A percentile compares a stretch with the other conserved stretches of the same genome.
Evolutionary conservation across 2,797 vertebrate species (phyloP).

Genomic region (Alauda arvensis): DNA sequence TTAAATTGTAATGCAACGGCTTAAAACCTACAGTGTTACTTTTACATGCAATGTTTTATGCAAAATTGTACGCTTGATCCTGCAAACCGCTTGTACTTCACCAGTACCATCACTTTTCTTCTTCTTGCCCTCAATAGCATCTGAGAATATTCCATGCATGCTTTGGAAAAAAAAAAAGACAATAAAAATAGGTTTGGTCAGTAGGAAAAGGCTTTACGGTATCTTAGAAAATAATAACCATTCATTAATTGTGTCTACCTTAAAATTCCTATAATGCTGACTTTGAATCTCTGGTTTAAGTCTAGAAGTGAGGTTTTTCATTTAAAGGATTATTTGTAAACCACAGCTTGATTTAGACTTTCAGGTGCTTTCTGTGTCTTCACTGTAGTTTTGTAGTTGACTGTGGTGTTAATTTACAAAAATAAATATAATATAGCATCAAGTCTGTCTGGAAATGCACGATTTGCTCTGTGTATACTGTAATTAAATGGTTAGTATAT

Average conservation of each 20-base stretch:
- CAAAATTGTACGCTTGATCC: constrained; percentile 74
- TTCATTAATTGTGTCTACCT: constrained; percentile 67
- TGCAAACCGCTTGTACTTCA: constrained; percentile 70
- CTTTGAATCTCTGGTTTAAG: constrained; percentile 71
- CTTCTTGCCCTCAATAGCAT: constrained; percentile 68
- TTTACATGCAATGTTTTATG: constrained; percentile 76
- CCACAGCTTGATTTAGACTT: constrained; percentile 71
- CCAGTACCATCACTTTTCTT: constrained; percentile 66
- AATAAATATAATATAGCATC: constrained; percentile 70
- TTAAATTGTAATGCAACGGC: constrained; percentile 87
- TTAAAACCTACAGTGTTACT: constrained; percentile 72
- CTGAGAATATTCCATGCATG: constrained; percentile 75
- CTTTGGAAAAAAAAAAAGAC: constrained; percentile 3
- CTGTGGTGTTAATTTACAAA: constrained; percentile 68
- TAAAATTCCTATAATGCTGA: constrained; percentile 72
- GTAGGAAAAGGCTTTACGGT: constrained; percentile 63
- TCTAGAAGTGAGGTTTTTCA: constrained; percentile 69
- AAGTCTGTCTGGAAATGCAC: constrained; percentile 69
- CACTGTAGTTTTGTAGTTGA: constrained; percentile 70
- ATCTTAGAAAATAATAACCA: constrained; percentile 68
- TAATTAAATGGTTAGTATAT: constrained; percentile 70
- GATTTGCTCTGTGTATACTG: constrained; percentile 71
- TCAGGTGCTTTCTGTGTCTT: constrained; percentile 68
- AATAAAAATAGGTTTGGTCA: constrained; percentile 64
- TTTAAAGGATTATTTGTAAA: constrained; percentile 70